Evolutionary conservation across 2,113 vertebrate genomes (phyloP), one percentile per base, ranked within the genome.

Genomic region (Mus pahari): DNA sequence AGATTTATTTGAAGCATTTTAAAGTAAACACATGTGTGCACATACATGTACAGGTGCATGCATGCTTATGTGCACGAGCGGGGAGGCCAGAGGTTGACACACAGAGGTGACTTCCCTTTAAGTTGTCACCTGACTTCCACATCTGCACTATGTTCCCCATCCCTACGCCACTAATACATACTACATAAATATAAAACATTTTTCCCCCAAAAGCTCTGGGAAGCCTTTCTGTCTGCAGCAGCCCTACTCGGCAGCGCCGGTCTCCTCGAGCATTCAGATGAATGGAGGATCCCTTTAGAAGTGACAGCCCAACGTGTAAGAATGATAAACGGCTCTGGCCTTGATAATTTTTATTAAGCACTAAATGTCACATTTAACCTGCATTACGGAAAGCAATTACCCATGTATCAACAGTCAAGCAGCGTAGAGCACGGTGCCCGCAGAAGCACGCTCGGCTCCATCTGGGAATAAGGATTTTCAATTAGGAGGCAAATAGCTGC

Each of bases 341-440:
- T 98, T 98, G 98, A 99, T 99, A 98, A 99, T 99, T 99, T 99
- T 99, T 99, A 99, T 99, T 99, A 99, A 99, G 98, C 98, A 98
- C 99, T 99, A 98, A 99, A 99, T 99, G 99, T 99, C 99, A 99
- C 99, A 99, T 99, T 99, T 99, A 99, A 99, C 99, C 99, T 99
- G 99, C 99, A 98, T 99, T 99, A 99, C 98, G 93, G 98, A 98
- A 99, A 99, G 99, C 99, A 99, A 99, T 99, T 99, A 99, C 98
- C 99, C 98, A 95, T 98, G 98, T 99, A 99, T 99, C 99, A 99
- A 98, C 99, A 98, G 99, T 98, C 98, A 98, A 98, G 99, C 98
- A 97, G 98, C 92, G 89, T 97, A 83, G 98, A 98, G 98, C 97
- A 96, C 97, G 92, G 95, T 14, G 98, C 98, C 98, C 98, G 97